These are phyloP conservation scores for Drepana arcuata DNA, from an alignment of 1,140 invertebrate genomes.

Conservation along the genomic window DNA sequence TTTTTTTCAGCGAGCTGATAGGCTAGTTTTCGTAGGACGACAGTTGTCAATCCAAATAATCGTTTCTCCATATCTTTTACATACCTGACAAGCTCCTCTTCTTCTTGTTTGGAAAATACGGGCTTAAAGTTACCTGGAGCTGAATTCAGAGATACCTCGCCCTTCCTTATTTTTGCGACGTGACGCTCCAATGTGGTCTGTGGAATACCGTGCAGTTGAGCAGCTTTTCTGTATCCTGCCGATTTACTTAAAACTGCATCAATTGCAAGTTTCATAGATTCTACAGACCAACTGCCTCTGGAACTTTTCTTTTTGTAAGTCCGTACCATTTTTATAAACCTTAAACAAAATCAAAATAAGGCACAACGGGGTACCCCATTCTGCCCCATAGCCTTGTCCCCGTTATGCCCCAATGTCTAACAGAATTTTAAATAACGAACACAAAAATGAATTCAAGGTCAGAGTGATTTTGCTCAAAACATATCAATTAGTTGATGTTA, in stretches of 20 bases:
- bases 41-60: constrained; percentile 1
- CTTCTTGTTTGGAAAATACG: constrained; percentile 1
- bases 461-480: background rate
- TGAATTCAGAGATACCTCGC: background rate
- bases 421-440: background rate
- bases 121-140: background rate
- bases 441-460: background rate
- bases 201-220: constrained; percentile 11
- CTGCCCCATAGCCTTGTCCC: too few species aligned
- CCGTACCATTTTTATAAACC: constrained; percentile 14
- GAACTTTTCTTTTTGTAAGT: constrained; percentile 13
- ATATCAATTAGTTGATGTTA: background rate
- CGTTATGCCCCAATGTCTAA: background rate
- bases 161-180: background rate
- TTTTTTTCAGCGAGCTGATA: constrained; percentile 13
- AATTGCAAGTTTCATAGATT: constrained; percentile 16
- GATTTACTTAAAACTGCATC: constrained; percentile 13
- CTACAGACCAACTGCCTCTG: constrained; percentile 10
- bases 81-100: constrained; percentile 2
- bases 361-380: background rate
- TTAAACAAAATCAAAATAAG: too few species aligned
- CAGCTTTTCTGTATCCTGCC: constrained; percentile 18
- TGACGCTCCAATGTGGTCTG: constrained; percentile 2
- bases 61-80: constrained; percentile 1
- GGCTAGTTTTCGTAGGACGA: background rate